A percentile compares a stretch with the other conserved stretches of the same genome.
Evolutionary conservation across 2,888 invertebrate genomes (phyloP).

Genomic region (Phymatocera aterrima): DNA sequence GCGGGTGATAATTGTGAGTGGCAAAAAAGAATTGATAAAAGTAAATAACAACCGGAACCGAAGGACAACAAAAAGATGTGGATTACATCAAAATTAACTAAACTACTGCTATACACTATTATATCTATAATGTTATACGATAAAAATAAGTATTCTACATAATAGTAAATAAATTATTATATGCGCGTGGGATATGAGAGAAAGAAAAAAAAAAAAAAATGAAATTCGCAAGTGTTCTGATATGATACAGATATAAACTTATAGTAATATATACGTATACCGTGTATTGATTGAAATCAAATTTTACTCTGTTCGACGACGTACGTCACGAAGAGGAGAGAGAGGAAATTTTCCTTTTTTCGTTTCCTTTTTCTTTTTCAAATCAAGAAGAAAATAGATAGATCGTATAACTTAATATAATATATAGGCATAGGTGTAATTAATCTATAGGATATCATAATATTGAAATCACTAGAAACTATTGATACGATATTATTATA

Average conservation of each 20-base stretch:
- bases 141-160: no score
- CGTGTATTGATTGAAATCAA: no score
- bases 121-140: no score
- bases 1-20: conserved; percentile 32
- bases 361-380: no score
- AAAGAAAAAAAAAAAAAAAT: not conserved
- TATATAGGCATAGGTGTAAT: not conserved
- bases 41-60: no score
- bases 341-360: no score
- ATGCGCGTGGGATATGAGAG: not conserved
- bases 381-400: no score
- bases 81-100: not conserved
- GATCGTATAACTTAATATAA: no score
- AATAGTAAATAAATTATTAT: not conserved
- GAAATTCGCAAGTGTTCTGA: conserved; percentile 25
- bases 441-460: conserved; percentile 20
- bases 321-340: no score
- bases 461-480: not conserved
- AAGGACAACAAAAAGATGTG: no score
- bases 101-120: not conserved
- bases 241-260: not conserved
- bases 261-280: conserved; percentile 43
- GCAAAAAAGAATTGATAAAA: not conserved
- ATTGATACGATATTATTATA: not conserved
- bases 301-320: conserved; percentile 19